These are phyloP conservation scores for Parazoanthus darwini DNA, from an alignment of 92 coral and sea anemone genomes.

Conservation along the genomic window DNA sequence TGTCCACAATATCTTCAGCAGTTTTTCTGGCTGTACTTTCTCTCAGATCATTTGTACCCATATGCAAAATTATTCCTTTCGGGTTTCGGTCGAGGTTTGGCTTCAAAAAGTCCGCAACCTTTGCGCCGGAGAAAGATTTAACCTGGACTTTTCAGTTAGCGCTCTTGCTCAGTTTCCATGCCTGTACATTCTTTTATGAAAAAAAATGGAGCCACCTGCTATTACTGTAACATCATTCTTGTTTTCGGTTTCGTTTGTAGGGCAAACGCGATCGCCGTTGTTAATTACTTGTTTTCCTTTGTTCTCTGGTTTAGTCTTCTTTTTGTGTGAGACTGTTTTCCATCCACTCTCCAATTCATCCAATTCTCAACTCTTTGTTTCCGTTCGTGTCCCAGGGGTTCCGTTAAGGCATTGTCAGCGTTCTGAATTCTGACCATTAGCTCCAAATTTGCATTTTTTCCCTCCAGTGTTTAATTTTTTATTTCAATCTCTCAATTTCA, in stretches of 20 bases:
- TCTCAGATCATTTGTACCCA: conserved; percentile 47
- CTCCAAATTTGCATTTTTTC: too few species aligned
- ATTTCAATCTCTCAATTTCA: too few species aligned
- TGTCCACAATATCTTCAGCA: background rate
- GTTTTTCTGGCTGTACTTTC: conserved; percentile 7
- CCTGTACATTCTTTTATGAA: conserved; percentile 40
- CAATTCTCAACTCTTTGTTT: too few species aligned
- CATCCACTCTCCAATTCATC: background rate
- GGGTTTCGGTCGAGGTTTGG: conserved; percentile 47
- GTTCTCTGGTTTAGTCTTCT: conserved; percentile 13
- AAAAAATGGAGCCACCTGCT: conserved; percentile 49
- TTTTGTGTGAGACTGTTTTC: background rate
- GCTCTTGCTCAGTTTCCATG: conserved; percentile 50
- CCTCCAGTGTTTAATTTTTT: too few species aligned
- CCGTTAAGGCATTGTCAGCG: too few species aligned
- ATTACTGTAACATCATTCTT: conserved; percentile 39
- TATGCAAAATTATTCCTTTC: conserved; percentile 36
- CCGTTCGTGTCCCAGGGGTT: too few species aligned
- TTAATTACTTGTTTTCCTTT: background rate
- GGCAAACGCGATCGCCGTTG: background rate
- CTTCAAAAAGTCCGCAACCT: conserved; percentile 46
- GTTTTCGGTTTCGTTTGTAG: conserved; percentile 6
- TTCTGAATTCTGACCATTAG: too few species aligned
- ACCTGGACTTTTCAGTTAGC: conserved; percentile 51
- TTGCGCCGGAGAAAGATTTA: conserved; percentile 52